phyloP scores from a whole-genome alignment of 2,113 vertebrate species.

The Ailurus styani region DNA sequence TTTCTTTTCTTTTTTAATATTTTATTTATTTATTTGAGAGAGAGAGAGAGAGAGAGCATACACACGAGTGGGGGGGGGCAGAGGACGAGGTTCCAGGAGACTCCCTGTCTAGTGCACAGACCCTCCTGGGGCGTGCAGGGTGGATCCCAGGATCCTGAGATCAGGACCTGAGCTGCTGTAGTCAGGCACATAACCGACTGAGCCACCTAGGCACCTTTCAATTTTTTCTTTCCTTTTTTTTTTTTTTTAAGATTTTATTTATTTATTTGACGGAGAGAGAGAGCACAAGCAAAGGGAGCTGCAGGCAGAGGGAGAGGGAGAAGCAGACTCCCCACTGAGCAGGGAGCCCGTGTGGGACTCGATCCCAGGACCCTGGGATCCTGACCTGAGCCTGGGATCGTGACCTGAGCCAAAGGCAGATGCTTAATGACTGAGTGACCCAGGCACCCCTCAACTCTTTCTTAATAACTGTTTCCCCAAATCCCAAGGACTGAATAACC shows the following conservation, averaged over 20 bases:
- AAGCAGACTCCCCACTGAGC: no score
- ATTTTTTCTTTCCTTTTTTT: no score
- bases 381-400: no score
- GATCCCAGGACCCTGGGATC: no score
- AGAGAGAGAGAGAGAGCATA: background rate
- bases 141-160: background rate
- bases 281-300: no score
- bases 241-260: no score
- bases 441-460: background rate
- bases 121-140: no score
- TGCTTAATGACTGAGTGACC: background rate
- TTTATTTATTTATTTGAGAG: background rate
- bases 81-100: background rate
- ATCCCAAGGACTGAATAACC: background rate
- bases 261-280: no score
- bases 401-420: no score
- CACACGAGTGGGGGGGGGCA: background rate
- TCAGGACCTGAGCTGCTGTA: background rate
- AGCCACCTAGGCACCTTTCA: background rate
- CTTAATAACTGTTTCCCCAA: background rate
- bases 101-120: no score
- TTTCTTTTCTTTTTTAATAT: background rate
- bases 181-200: background rate
- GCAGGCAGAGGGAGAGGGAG: no score
- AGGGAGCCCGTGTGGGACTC: no score